A percentile compares a stretch with the other conserved stretches of the same genome.
Conservation (phyloP, 2,888 invertebrate genomes). For the Rhogogaster chlorosoma region DNA sequence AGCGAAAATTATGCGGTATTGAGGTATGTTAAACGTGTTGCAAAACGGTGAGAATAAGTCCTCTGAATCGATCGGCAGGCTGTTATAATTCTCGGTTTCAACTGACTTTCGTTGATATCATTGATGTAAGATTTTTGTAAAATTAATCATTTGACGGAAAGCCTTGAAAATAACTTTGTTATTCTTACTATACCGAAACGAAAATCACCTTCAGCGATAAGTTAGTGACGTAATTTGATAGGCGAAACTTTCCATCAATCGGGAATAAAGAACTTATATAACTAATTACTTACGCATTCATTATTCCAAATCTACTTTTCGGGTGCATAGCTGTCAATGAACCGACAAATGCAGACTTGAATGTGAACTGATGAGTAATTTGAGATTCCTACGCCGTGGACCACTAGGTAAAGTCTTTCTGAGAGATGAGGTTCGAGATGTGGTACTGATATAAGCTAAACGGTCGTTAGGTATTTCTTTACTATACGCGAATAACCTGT, state of each 20-base stretch:
- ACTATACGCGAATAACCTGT: constrained; percentile 25
- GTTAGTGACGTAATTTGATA: neutral
- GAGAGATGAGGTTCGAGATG: constrained; percentile 1
- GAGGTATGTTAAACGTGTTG: neutral
- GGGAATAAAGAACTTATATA: neutral
- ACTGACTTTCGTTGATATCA: neutral
- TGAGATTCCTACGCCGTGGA: neutral
- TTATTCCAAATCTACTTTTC: neutral
- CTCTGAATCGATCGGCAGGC: neutral
- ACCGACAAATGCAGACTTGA: neutral
- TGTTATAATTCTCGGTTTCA: neutral
- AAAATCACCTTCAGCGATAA: neutral
- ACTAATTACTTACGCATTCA: neutral
- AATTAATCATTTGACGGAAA: neutral
- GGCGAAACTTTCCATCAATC: neutral
- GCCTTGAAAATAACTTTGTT: neutral
- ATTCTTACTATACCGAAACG: neutral
- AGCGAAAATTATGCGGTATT: neutral
- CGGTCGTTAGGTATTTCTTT: constrained; percentile 4
- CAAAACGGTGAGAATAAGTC: neutral
- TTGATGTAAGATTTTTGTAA: neutral
- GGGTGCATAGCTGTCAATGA: neutral
- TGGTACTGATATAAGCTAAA: constrained; percentile 25
- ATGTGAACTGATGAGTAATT: neutral
- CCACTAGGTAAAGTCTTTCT: constrained; percentile 21